These are phyloP conservation scores for Zophobas morio DNA, from an alignment of 1,140 invertebrate genomes.

Conservation along the genomic window DNA sequence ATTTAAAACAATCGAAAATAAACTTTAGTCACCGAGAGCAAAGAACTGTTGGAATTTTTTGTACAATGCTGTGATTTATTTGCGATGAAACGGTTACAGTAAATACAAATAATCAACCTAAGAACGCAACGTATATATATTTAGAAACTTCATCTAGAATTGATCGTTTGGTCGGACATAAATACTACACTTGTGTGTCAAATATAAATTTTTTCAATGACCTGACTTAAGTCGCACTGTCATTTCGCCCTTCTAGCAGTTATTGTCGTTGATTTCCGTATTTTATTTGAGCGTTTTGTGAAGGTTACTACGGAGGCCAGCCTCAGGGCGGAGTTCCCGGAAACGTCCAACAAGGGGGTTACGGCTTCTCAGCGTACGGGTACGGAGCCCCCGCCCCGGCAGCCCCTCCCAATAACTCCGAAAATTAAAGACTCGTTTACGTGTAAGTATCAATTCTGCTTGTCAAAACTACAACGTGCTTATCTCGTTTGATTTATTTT, in stretches of 20 bases:
- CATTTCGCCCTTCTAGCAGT: constrained; percentile 1
- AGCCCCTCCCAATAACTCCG: constrained; percentile 48
- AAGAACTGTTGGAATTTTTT: too few relatives aligned
- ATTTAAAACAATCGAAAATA: too few relatives aligned
- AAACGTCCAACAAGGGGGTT: constrained; percentile 61
- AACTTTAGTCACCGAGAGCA: too few relatives aligned
- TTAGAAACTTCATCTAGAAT: too few relatives aligned
- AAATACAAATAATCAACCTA: too few relatives aligned
- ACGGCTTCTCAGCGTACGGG: constrained; percentile 62
- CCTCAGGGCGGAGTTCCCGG: constrained; percentile 58
- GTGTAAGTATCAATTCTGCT: constrained; percentile 46
- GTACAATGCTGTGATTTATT: too few relatives aligned
- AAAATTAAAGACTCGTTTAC: constrained; percentile 51
- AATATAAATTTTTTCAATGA: too few relatives aligned
- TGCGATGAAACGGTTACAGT: too few relatives aligned
- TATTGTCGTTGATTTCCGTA: background rate
- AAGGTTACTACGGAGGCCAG: constrained; percentile 64
- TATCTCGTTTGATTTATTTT: constrained; percentile 38
- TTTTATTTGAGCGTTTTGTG: constrained; percentile 24
- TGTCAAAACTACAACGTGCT: constrained; percentile 20
- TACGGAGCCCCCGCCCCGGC: constrained; percentile 58
- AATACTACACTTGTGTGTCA: too few relatives aligned
- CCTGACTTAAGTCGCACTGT: background rate
- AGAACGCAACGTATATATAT: too few relatives aligned
- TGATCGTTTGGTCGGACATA: too few relatives aligned